A percentile compares a stretch with the other conserved stretches of the same genome.
phyloP scores from a whole-genome alignment of 2,888 invertebrate species.

The Apotomis capreana region DNA sequence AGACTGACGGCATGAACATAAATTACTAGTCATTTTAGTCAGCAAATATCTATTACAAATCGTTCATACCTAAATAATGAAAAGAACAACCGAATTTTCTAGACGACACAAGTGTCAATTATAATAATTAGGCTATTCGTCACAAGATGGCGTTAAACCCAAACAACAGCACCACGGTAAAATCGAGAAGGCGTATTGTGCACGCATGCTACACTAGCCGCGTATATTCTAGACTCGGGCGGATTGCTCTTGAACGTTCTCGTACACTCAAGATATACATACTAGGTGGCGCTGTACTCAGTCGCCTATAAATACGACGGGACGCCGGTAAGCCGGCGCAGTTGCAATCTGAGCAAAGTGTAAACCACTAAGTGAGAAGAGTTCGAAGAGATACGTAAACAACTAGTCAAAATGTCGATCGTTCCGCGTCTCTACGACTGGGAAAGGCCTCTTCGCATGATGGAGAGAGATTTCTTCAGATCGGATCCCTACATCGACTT shows the following conservation, averaged over 20 bases:
- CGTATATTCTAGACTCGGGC: constrained; percentile 44
- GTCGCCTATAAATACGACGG: constrained; percentile 53
- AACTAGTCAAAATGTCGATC: constrained; percentile 64
- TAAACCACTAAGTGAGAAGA: constrained; percentile 37
- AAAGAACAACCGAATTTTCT: constrained; percentile 5
- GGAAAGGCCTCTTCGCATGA: constrained; percentile 64
- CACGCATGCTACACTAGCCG: not conserved
- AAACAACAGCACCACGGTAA: not conserved
- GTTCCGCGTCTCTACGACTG: constrained; percentile 63
- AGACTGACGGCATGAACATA: no score
- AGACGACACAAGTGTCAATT: constrained; percentile 23
- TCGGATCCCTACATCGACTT: constrained; percentile 54
- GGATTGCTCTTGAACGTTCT: constrained; percentile 54
- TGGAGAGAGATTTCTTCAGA: constrained; percentile 66
- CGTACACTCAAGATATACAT: constrained; percentile 39
- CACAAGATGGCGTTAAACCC: constrained; percentile 56
- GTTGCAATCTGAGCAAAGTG: constrained; percentile 35
- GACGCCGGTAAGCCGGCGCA: constrained; percentile 39
- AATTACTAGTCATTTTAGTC: no score
- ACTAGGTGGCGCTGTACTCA: constrained; percentile 56
- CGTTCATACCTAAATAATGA: not conserved
- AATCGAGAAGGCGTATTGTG: constrained; percentile 40
- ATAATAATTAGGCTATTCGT: constrained; percentile 51
- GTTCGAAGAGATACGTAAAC: constrained; percentile 3
- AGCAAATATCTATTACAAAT: not conserved